phyloP scores from a whole-genome alignment of 2,888 invertebrate genomes.

The Cryptus viduatorius region DNA sequence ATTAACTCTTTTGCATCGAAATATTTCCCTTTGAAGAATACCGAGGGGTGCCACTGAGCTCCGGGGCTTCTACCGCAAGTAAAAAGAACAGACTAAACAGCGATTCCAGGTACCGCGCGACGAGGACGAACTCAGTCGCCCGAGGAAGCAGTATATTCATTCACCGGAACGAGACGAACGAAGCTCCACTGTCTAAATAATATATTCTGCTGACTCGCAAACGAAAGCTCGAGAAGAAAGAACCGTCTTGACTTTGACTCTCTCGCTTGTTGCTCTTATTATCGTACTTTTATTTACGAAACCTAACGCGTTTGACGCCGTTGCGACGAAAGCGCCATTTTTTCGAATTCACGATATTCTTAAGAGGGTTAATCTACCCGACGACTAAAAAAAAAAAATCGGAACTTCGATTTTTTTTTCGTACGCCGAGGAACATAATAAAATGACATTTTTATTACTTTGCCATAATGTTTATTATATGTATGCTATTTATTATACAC shows the following conservation, averaged over 20 bases:
- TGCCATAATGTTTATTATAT: too few relatives aligned
- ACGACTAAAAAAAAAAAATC: too few relatives aligned
- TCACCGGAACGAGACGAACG: slow-evolving; percentile 54
- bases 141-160: slow-evolving; percentile 54
- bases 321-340: too few relatives aligned
- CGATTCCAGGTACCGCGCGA: slow-evolving; percentile 77
- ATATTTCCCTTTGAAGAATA: slow-evolving; percentile 76
- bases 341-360: too few relatives aligned
- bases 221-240: slow-evolving; percentile 22
- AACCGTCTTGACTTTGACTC: neutral
- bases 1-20: slow-evolving; percentile 77
- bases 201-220: slow-evolving; percentile 19
- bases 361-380: too few relatives aligned
- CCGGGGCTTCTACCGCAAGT: slow-evolving; percentile 52
- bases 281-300: neutral
- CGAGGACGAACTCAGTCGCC: slow-evolving; percentile 49
- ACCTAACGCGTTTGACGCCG: neutral
- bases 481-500: too few relatives aligned
- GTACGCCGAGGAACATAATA: too few relatives aligned
- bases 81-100: slow-evolving; percentile 79
- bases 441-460: too few relatives aligned
- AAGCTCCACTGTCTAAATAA: slow-evolving; percentile 63
- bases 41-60: slow-evolving; percentile 65
- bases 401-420: too few relatives aligned
- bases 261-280: neutral